Evolutionary conservation across 2,113 vertebrate genomes (phyloP).

Genomic region (Pteruthius melanotis): DNA sequence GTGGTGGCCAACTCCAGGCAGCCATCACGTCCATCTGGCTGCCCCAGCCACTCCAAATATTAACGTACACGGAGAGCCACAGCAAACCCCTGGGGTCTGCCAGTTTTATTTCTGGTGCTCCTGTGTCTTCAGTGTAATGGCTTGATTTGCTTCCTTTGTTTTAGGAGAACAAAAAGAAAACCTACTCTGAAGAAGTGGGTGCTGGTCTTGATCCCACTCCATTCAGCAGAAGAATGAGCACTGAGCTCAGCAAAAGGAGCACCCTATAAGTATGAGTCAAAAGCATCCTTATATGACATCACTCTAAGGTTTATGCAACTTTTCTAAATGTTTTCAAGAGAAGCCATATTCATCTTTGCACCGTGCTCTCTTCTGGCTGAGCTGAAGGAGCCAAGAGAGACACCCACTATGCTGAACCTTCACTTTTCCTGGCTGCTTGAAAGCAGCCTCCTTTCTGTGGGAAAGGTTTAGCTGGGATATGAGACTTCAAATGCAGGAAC

Average conservation of each 20-base stretch:
- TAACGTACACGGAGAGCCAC: accelerated
- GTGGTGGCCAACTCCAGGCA: not conserved
- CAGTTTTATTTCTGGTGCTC: not conserved
- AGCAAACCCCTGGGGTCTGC: not conserved
- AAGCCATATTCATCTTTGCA: not conserved
- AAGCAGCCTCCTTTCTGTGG: not conserved
- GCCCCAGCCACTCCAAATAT: not conserved
- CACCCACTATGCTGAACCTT: not conserved
- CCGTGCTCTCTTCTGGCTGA: not conserved
- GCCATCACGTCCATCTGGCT: accelerated
- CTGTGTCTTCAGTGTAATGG: not conserved
- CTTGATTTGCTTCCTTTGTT: not conserved
- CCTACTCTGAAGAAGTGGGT: accelerated
- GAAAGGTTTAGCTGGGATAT: not conserved
- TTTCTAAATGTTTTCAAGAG: accelerated
- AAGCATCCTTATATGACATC: not conserved
- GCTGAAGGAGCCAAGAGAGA: not conserved
- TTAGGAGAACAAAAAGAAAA: not conserved
- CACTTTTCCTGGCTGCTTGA: accelerated
- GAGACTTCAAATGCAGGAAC: not conserved
- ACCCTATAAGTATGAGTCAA: not conserved
- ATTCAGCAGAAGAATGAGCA: not conserved
- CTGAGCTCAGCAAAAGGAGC: not conserved
- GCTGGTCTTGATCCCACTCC: not conserved
- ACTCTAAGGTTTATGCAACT: not conserved